Evolutionary conservation across 2,888 invertebrate genomes (phyloP).

Genomic region (Heliconius aoede): DNA sequence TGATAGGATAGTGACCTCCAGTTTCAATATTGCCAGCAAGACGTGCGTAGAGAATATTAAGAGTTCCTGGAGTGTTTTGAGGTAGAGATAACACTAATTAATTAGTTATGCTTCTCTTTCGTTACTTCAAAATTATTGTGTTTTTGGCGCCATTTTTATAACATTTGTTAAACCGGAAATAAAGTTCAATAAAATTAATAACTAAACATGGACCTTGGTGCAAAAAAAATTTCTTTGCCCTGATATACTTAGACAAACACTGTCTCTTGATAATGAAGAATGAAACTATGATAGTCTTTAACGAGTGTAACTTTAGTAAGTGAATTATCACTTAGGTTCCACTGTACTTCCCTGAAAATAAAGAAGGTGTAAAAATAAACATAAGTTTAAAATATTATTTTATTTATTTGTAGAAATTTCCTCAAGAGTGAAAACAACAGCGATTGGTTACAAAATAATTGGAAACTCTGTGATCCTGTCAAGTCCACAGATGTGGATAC

Average conservation of each 20-base stretch:
- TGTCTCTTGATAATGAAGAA: no score
- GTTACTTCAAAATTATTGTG: no score
- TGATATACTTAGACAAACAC: no score
- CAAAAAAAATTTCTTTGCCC: no score
- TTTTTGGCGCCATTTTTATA: no score
- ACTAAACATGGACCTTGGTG: no score
- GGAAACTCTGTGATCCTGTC: conserved; percentile 90
- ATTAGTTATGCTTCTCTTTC: no score
- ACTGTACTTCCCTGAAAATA: not conserved
- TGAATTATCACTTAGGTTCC: not conserved
- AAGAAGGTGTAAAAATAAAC: not conserved
- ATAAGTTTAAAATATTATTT: not conserved
- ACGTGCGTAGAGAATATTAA: conserved; percentile 88
- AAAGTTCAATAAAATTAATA: no score
- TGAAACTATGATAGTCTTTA: not conserved
- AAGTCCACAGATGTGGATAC: conserved; percentile 72
- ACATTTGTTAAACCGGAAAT: no score
- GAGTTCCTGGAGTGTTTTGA: conserved; percentile 90
- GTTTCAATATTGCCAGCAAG: conserved; percentile 83
- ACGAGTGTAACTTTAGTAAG: not conserved
- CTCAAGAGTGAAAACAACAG: conserved; percentile 86
- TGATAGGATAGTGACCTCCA: conserved; percentile 90
- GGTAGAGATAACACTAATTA: conserved; percentile 70
- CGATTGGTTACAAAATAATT: conserved; percentile 86
- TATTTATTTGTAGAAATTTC: conserved; percentile 68